Evolutionary conservation across 1,140 invertebrate species (phyloP), one percentile per base, ranked within the genome.

Genomic region (Zophobas atratus): DNA sequence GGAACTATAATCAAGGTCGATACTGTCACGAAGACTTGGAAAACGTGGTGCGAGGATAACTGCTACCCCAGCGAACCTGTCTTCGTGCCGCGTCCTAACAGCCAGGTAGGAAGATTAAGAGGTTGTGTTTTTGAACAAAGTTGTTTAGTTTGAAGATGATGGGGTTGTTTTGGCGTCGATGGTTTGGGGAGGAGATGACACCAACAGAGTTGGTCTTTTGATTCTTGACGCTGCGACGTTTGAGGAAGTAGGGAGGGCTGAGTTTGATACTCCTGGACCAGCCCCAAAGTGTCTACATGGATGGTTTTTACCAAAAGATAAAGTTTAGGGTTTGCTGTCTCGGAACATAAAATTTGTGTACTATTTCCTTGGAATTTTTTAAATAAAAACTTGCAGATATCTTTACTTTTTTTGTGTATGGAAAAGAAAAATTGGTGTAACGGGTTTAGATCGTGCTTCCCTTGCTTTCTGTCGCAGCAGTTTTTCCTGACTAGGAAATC

Each of bases 61-160:
- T 90, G 92, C 70, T 96, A 94, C 85, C 94, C 95, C 0, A 96
- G 95, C 82, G 96, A 98, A 86, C 95, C 96, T 0, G 92, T 97
- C 74, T 97, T 97, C 86, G 92, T 97, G 6, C 90, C 93, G 1
- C 82, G 88, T 6, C 94, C 95, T 6, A 85, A 92, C 76, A 87
- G 91, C 20, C 88, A 90, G 87, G 94, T 94, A 88, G 86, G 74
- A 49, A 43, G 39, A 6, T 56, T 73, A 77, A 79, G 33, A 76
- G 67, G 49, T 56, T 73, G 6, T 79, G 6, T 75, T 75, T 75
- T 75, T 63, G 5, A 72, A 48, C 71, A 70, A 36, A 79, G 71
- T 53, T 76, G 84, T 85, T 8, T 80, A 94, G 91, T 84, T 85
- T 32, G 94, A 95, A 87, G 94, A 95, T 82, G 93, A 95, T 80